Percentiles rank a stretch among this genome's conserved stretches.
Conservation (phyloP, 92 coral and sea anemone species). For the Palythoa grandiflora region DNA sequence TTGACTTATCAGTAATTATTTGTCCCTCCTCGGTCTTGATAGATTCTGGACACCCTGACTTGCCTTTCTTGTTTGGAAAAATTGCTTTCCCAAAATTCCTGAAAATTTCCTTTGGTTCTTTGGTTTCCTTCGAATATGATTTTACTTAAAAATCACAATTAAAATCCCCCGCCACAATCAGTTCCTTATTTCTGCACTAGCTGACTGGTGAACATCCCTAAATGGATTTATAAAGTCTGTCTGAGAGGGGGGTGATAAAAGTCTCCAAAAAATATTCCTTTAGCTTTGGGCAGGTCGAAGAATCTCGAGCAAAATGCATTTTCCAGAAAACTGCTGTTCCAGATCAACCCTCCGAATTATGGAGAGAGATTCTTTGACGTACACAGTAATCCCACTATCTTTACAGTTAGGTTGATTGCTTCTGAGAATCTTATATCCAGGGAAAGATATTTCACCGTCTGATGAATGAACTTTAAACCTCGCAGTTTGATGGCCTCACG, state of each 20-base stretch:
- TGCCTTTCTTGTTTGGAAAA: slow-evolving; percentile 35
- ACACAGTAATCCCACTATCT: slow-evolving; percentile 63
- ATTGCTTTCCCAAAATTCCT: slow-evolving; percentile 34
- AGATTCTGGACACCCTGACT: slow-evolving; percentile 28
- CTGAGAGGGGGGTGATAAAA: slow-evolving; percentile 64
- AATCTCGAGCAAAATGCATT: slow-evolving; percentile 48
- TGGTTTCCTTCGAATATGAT: slow-evolving; percentile 46
- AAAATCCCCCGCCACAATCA: slow-evolving; percentile 57
- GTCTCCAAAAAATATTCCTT: slow-evolving; percentile 59
- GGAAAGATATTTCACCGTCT: slow-evolving; percentile 29
- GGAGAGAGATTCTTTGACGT: slow-evolving; percentile 41
- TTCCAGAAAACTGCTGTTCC: slow-evolving; percentile 42
- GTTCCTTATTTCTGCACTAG: slow-evolving; percentile 59
- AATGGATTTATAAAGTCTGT: slow-evolving; percentile 45
- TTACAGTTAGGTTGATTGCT: slow-evolving; percentile 37
- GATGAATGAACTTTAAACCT: slow-evolving; percentile 15
- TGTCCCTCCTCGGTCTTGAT: slow-evolving; percentile 25
- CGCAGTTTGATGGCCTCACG: background rate
- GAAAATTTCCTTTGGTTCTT: slow-evolving; percentile 46
- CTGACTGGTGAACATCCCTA: slow-evolving; percentile 26
- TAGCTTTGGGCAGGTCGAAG: slow-evolving; percentile 43
- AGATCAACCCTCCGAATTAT: slow-evolving; percentile 48
- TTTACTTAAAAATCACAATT: slow-evolving; percentile 57
- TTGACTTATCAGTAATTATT: slow-evolving; percentile 11
- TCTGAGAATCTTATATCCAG: slow-evolving; percentile 44